phyloP scores from a whole-genome alignment of 2,113 vertebrate genomes.

The Channa argus region DNA sequence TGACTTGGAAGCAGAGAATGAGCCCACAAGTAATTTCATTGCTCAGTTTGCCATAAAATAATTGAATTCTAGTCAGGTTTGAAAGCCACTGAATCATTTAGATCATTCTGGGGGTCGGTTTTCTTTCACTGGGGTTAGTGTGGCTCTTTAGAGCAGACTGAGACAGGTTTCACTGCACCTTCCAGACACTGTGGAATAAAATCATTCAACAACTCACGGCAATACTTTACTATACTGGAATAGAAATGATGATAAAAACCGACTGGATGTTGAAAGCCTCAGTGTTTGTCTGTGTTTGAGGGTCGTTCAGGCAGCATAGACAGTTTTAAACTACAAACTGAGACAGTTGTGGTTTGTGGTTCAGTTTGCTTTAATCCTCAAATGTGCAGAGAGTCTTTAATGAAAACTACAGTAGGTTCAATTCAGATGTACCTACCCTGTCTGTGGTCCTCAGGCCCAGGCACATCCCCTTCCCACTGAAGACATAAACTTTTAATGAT shows the following conservation, averaged over 20 bases:
- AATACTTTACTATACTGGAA: neutral
- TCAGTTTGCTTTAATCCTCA: too few species aligned
- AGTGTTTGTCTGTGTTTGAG: too few species aligned
- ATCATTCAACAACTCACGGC: neutral
- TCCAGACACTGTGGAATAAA: neutral
- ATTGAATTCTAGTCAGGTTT: neutral
- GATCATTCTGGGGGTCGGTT: neutral
- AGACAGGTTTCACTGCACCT: neutral
- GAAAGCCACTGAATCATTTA: slow-evolving; percentile 33
- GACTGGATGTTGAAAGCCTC: neutral
- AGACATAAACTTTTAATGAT: too few species aligned
- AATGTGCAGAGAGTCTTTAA: too few species aligned
- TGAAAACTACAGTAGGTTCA: too few species aligned
- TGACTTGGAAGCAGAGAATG: neutral
- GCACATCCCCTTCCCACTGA: too few species aligned
- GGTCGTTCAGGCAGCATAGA: too few species aligned
- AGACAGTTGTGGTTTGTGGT: too few species aligned
- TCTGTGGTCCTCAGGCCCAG: too few species aligned
- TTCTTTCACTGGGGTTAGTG: slow-evolving; percentile 3
- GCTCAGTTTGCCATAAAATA: slow-evolving; percentile 10
- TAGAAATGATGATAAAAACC: neutral
- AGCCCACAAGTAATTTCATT: neutral
- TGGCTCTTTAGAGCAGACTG: neutral
- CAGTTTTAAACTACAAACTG: too few species aligned
- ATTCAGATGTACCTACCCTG: too few species aligned